These are phyloP conservation scores for Drosophila barbarae DNA, from an alignment of 2,888 invertebrate genomes.

Conservation along the genomic window DNA sequence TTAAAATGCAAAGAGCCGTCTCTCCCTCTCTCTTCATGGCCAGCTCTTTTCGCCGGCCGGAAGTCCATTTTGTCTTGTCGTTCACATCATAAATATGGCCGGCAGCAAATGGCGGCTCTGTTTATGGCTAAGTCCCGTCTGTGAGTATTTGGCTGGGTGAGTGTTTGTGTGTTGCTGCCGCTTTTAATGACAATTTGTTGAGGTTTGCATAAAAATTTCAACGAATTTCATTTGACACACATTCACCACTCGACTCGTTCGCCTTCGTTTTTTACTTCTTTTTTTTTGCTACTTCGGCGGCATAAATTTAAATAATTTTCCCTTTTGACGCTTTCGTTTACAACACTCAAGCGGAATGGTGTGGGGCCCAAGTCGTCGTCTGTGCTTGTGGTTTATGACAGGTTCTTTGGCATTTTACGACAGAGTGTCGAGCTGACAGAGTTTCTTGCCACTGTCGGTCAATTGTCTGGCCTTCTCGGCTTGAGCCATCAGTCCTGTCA, in stretches of 20 bases:
- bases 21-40: not conserved
- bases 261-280: conserved; percentile 22
- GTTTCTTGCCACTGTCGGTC: conserved; percentile 1
- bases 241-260: conserved; percentile 27
- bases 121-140: conserved; percentile 56
- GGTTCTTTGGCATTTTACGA: conserved; percentile 23
- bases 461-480: conserved; percentile 15
- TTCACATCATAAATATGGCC: conserved; percentile 73
- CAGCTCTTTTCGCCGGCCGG: conserved; percentile 43
- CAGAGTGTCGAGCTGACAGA: conserved; percentile 5
- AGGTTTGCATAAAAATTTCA: conserved; percentile 68
- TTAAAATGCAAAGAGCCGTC: conserved; percentile 68
- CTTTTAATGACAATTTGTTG: conserved; percentile 74
- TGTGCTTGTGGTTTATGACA: conserved; percentile 23
- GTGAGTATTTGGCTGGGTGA: conserved; percentile 9
- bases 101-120: conserved; percentile 62
- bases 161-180: conserved; percentile 29
- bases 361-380: conserved; percentile 1
- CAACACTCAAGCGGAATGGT: conserved; percentile 37
- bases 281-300: conserved; percentile 26
- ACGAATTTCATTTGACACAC: conserved; percentile 66
- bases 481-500: conserved; percentile 15
- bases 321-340: conserved; percentile 49
- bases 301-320: conserved; percentile 72
- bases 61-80: conserved; percentile 76